Percentiles rank a stretch among this genome's conserved stretches.
Conservation (phyloP, 2,797 vertebrate genomes). For the Onychomys torridus region DNA sequence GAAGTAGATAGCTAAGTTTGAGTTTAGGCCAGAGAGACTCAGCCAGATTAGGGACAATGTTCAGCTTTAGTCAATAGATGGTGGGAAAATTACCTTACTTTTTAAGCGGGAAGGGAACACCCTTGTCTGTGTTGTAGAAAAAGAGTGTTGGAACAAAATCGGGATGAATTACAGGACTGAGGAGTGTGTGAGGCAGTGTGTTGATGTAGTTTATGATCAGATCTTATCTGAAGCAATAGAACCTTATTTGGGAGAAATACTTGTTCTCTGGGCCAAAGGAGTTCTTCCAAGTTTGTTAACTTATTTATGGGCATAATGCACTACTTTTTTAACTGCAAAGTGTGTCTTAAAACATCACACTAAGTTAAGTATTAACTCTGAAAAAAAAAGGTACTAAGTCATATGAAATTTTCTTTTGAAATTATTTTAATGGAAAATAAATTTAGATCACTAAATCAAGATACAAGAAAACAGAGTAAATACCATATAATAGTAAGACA, state of each 20-base stretch:
- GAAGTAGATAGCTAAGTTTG: neutral
- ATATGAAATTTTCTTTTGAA: neutral
- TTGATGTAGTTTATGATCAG: slow-evolving; percentile 53
- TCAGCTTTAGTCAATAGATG: neutral
- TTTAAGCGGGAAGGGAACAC: slow-evolving; percentile 14
- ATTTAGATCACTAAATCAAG: neutral
- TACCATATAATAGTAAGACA: neutral
- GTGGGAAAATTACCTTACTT: neutral
- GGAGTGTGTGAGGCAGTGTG: neutral
- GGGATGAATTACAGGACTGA: neutral
- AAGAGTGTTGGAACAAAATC: neutral
- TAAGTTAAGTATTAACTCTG: neutral
- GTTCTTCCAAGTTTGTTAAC: neutral
- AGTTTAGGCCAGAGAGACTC: neutral
- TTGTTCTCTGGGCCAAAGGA: neutral
- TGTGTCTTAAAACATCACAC: neutral
- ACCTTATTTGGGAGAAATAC: neutral
- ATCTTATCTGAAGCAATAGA: slow-evolving; percentile 56
- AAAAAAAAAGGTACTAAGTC: neutral
- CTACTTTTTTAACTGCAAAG: neutral
- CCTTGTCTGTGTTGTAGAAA: neutral
- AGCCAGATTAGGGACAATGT: neutral
- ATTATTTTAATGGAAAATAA: neutral
- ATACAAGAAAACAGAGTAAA: neutral
- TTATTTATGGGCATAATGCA: neutral